Base-by-base conservation (phyloP, 2,888 invertebrate genomes). In the Lottia gigantea region DNA sequence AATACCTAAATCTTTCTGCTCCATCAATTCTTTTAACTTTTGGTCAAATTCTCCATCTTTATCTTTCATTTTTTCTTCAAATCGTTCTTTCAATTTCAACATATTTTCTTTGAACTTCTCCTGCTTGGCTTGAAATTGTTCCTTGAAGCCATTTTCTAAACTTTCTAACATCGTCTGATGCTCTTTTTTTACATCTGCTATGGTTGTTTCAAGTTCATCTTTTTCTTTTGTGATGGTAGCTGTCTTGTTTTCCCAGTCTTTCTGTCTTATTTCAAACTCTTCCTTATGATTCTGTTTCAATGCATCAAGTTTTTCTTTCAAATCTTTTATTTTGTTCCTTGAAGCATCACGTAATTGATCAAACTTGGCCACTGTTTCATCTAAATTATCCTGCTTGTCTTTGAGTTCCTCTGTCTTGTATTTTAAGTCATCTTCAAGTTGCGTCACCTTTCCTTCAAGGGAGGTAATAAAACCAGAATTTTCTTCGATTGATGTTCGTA, bases 41-140 rank as follows among this genome's bases (percentile, higher is more conserved):
- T 73, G 71, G 73, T 85, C 79, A 74, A 79, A 80, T n/a, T 76
- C 74, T 23, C 74, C 74, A 64, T 86, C 84, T 69, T 85, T 83
- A 63, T 82, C 81, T 64, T 80, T 78, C 19, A 83, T 26, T 62
- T 80, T 82, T 11, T 80, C 78, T 67, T 85, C 79, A 72, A 83
- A 83, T 46, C 76, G 74, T 31, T 83, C 83, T 71, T 83, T 84
- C 71, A 86, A 70, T 74, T 82, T 83, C 14, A 71, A 73, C 68
- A 84, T 77, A 16, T 75, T 81, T 19, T 84, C 83, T 69, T 86
- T 86, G 68, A 77, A 81, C 62, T 83, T 79, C 25, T 74, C 73
- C 71, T 85, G 82, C 65, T 83, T 81, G 66, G 83, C 81, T 64
- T 83, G 80, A 70, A 85, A 80, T 70, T 82, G 74, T 55, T 76